phyloP scores from a whole-genome alignment of 2,113 vertebrate genomes.

The Phylloscopus trochiloides region DNA sequence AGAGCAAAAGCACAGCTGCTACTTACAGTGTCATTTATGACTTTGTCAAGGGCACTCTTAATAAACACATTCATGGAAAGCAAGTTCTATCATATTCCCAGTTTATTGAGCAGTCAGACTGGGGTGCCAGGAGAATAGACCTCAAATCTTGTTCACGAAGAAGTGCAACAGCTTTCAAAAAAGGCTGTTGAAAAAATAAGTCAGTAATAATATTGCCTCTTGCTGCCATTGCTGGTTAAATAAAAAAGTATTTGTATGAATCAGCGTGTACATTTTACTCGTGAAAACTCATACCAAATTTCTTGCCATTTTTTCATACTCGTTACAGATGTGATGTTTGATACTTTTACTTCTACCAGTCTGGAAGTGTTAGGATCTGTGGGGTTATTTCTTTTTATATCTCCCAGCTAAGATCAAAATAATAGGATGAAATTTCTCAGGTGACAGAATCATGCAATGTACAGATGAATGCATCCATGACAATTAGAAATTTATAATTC shows the following conservation, averaged over 20 bases:
- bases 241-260: background rate
- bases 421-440: background rate
- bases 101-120: background rate
- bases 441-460: background rate
- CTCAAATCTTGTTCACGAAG: background rate
- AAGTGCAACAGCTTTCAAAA: background rate
- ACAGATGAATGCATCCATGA: fast-evolving
- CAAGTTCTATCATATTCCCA: background rate
- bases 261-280: background rate
- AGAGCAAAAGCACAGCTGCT: background rate
- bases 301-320: background rate
- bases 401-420: background rate
- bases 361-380: background rate
- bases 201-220: background rate
- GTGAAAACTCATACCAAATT: background rate
- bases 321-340: background rate
- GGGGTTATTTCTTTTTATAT: background rate
- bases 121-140: fast-evolving
- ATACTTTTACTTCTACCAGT: background rate
- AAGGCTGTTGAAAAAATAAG: background rate
- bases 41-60: background rate
- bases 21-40: background rate
- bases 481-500: background rate
- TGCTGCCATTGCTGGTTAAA: background rate
- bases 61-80: background rate